Conservation (phyloP, 2,113 vertebrate genomes). For the Dipodomys merriami region DNA sequence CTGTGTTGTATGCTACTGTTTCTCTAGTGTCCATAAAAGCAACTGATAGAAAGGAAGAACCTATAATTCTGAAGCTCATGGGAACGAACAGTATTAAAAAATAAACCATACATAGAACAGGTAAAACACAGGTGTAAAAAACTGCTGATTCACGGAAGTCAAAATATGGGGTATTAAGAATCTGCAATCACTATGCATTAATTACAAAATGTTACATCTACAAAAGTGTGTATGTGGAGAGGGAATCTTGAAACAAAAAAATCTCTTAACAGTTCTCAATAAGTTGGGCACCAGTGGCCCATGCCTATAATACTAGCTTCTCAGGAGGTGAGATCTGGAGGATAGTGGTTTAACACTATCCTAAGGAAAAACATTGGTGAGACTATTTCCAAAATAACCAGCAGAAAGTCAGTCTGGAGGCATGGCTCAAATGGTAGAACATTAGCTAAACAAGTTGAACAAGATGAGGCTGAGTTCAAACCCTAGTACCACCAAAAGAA, state of each 20-base stretch:
- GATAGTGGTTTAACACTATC: too few relatives aligned
- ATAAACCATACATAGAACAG: slow-evolving; percentile 12
- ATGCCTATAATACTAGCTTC: too few relatives aligned
- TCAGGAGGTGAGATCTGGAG: too few relatives aligned
- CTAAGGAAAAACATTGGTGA: too few relatives aligned
- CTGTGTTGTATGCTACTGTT: neutral
- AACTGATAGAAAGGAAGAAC: neutral
- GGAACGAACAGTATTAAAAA: neutral
- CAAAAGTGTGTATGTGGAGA: neutral
- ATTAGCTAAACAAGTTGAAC: too few relatives aligned
- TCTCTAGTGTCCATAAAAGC: neutral
- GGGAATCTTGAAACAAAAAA: neutral
- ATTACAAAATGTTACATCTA: slow-evolving; percentile 37
- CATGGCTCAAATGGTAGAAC: too few relatives aligned
- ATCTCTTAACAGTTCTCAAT: neutral
- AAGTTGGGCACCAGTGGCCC: too few relatives aligned
- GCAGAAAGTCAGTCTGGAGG: too few relatives aligned
- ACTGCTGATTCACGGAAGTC: neutral
- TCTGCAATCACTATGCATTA: neutral
- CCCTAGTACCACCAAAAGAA: neutral
- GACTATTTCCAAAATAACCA: too few relatives aligned
- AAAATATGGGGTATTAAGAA: slow-evolving; percentile 30
- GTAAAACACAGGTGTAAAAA: neutral
- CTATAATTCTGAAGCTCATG: slow-evolving; percentile 25
- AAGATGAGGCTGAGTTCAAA: too few relatives aligned